Base-by-base conservation (phyloP, 2,797 vertebrate genomes). In the Clarias fuscus region DNA sequence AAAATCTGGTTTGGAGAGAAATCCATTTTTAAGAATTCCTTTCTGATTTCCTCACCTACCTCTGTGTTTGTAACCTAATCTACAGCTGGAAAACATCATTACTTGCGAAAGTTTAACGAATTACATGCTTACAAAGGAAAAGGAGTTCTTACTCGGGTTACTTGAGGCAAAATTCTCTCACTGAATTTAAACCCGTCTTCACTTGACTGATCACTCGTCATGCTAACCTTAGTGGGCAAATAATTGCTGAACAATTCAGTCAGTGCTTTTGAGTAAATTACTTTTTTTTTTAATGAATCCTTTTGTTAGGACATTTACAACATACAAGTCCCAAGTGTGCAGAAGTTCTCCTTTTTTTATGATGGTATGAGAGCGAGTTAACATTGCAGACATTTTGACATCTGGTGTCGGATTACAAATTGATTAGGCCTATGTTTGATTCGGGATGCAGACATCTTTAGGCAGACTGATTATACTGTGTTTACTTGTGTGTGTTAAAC, bases 361-460 rank as follows among this genome's bases (percentile, higher is more conserved):
- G 11, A 73, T n/a, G 40, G 48, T 17, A 6, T 73, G 71, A n/a
- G 11, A 48, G 43, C 4, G 13, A 22, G 53, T 2, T 5, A 73
- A 24, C 71, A 7, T n/a, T n/a, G 20, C 22, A 73, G 71, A 73
- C 40, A 48, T 73, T 53, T 73, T 73, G 13, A 53, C 71, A 73
- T 73, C 43, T 30, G 48, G n/a, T 17, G 73, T 76, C 73, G 56
- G 73, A 76, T 30, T 76, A 30, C 73, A 77, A 58, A 77, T 77
- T 77, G 14, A 56, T 27, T 56, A 56, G 73, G n/a, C 73, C 27
- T 76, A 27, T 56, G 48, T 48, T 56, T 56, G 6, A 56, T 48
- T 76, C 1, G 56, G 14, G 24, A 75, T 75, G 53, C 27, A 53
- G 27, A 56, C 53, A 77, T 20, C 14, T 30, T 77, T 77, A 58